phyloP scores from a whole-genome alignment of 2,797 vertebrate genomes.

The Threskiornis aethiopicus region DNA sequence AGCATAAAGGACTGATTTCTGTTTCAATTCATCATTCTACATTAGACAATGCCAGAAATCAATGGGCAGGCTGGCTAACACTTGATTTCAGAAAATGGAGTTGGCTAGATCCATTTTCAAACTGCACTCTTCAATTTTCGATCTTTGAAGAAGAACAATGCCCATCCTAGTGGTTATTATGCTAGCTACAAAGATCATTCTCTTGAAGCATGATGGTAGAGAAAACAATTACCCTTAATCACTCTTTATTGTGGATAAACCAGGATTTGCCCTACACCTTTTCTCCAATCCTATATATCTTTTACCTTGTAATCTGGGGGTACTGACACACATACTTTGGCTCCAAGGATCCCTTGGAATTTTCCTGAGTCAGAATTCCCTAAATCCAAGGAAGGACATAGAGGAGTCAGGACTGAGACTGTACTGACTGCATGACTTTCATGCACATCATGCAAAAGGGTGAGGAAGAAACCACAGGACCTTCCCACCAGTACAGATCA shows the following conservation, averaged over 20 bases:
- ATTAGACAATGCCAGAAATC: not conserved
- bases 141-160: not conserved
- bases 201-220: not conserved
- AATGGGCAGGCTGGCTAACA: not conserved
- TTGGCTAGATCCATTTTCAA: not conserved
- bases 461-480: not conserved
- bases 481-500: not conserved
- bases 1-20: not conserved
- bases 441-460: not conserved
- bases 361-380: not conserved
- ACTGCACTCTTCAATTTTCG: not conserved
- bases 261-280: not conserved
- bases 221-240: not conserved
- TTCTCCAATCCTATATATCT: not conserved
- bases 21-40: not conserved
- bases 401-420: not conserved
- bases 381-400: not conserved
- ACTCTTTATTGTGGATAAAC: rapidly evolving
- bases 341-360: not conserved
- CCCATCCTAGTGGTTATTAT: not conserved
- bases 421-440: not conserved
- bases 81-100: not conserved
- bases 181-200: not conserved
- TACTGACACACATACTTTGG: not conserved
- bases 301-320: not conserved